Percentiles rank a stretch among this genome's conserved stretches.
These are phyloP conservation scores for Bombycilla garrulus DNA, from an alignment of 2,113 vertebrate genomes.

Conservation along the genomic window DNA sequence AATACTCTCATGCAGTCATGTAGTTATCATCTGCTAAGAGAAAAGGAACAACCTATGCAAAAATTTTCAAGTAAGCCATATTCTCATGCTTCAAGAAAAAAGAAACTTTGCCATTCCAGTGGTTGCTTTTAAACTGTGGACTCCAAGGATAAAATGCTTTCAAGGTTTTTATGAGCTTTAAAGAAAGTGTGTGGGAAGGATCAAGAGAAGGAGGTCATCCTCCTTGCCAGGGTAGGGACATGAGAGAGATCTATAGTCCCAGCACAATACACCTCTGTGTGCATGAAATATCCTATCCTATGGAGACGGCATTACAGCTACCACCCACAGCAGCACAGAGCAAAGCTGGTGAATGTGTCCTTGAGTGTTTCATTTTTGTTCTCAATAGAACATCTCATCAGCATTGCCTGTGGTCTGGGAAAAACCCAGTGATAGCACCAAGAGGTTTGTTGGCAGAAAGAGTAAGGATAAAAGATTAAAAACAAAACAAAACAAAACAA, in stretches of 20 bases:
- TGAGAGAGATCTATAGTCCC: background rate
- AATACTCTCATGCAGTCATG: background rate
- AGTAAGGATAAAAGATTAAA: background rate
- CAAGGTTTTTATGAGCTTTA: background rate
- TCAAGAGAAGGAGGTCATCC: background rate
- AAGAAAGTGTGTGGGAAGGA: background rate
- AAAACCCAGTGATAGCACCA: background rate
- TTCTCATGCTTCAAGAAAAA: background rate
- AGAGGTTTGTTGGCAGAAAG: background rate
- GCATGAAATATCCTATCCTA: background rate
- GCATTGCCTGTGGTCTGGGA: background rate
- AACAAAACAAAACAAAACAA: background rate
- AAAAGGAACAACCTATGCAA: background rate
- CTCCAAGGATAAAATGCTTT: background rate
- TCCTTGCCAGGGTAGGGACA: background rate
- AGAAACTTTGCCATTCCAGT: background rate
- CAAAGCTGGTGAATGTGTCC: background rate
- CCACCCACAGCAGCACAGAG: background rate
- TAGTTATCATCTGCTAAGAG: background rate
- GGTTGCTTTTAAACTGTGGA: background rate
- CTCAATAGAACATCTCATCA: background rate
- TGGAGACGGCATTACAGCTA: background rate
- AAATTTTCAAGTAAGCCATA: background rate
- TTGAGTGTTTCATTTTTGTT: background rate
- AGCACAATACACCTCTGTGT: background rate